A percentile compares a stretch with the other conserved stretches of the same genome.
phyloP scores from a whole-genome alignment of 23 tunicate genomes.

The Halocynthia roretzi region DNA sequence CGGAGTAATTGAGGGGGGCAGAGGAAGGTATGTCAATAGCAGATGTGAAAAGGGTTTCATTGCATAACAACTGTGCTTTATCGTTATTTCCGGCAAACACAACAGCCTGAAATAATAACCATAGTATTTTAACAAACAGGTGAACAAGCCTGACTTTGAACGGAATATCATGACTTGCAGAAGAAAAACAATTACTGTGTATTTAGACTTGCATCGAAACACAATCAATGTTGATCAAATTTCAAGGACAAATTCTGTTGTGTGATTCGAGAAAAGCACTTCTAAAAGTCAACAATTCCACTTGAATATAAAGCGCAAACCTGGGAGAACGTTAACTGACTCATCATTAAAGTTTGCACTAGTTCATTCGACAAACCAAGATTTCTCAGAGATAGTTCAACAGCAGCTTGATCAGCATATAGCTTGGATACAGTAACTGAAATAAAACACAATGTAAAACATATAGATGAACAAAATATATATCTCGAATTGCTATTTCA shows the following conservation, averaged over 20 bases:
- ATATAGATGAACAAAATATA: background rate
- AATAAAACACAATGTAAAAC: background rate
- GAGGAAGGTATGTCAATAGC: conserved; percentile 13
- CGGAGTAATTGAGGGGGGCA: conserved; percentile 19
- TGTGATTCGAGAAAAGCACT: background rate
- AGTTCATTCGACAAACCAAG: conserved; percentile 14
- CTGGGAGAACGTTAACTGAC: conserved; percentile 26
- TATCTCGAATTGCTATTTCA: no score
- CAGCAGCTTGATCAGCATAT: conserved; percentile 8
- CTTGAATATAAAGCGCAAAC: background rate
- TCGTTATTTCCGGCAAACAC: background rate
- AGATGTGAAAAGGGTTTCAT: conserved; percentile 14
- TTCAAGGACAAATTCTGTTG: background rate
- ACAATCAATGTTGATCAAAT: background rate
- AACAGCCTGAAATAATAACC: conserved; percentile 19
- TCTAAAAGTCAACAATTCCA: no score
- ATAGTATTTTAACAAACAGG: no score
- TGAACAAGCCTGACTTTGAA: no score
- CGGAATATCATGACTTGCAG: no score
- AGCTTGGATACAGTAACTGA: conserved; percentile 9
- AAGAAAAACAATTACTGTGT: no score
- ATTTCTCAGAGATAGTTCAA: background rate
- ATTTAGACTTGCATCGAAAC: background rate
- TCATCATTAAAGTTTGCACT: conserved; percentile 21
- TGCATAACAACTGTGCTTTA: conserved; percentile 27